phyloP scores from a whole-genome alignment of 2,888 invertebrate genomes.

The Xestia xanthographa region DNA sequence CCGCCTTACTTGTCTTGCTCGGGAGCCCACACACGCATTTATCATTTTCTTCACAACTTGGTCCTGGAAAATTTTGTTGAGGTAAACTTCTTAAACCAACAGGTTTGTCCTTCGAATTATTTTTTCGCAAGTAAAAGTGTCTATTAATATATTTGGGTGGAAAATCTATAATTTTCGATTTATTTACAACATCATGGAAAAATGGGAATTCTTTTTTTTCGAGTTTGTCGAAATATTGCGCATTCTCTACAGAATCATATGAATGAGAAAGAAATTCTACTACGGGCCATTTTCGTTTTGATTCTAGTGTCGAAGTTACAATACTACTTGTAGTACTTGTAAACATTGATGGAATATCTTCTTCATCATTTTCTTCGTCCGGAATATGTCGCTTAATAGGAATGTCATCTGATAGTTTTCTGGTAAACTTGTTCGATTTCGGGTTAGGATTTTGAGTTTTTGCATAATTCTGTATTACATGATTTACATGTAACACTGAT shows the following conservation, averaged over 20 bases:
- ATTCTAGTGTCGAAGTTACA: constrained; percentile 76
- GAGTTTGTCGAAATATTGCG: constrained; percentile 46
- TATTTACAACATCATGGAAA: constrained; percentile 33
- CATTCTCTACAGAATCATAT: constrained; percentile 46
- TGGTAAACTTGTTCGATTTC: constrained; percentile 80
- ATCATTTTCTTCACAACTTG: constrained; percentile 11
- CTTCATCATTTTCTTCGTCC: constrained; percentile 63
- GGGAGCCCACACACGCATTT: constrained; percentile 30
- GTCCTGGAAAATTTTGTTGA: constrained; percentile 20
- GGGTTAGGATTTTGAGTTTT: constrained; percentile 70
- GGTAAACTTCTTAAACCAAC: constrained; percentile 80
- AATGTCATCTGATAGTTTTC: constrained; percentile 83
- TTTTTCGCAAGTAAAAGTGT: constrained; percentile 35
- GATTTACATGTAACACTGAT: constrained; percentile 62
- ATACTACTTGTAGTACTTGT: constrained; percentile 68
- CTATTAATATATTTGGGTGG: constrained; percentile 14
- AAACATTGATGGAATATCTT: constrained; percentile 62
- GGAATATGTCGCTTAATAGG: constrained; percentile 78
- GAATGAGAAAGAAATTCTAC: constrained; percentile 68
- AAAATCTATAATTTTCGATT: constrained; percentile 15
- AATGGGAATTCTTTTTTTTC: constrained; percentile 35
- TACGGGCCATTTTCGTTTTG: constrained; percentile 80
- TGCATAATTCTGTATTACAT: constrained; percentile 56
- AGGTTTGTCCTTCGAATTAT: constrained; percentile 71
- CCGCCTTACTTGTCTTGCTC: constrained; percentile 9